A percentile compares a stretch with the other conserved stretches of the same genome.
phyloP scores from a whole-genome alignment of 1,140 invertebrate species.

The Drosophila busckii region DNA sequence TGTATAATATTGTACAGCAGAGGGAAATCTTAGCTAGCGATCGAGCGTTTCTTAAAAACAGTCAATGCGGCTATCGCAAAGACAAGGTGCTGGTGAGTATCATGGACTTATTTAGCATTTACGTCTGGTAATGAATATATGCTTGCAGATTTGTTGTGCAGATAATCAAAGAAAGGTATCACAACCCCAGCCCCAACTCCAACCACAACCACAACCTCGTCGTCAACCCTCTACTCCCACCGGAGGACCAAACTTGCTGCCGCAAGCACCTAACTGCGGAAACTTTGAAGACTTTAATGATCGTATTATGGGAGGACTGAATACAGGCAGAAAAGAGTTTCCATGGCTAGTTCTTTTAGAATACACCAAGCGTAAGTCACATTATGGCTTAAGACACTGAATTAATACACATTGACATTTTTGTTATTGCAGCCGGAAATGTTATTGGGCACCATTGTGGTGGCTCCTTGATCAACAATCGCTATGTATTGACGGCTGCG shows the following conservation, averaged over 20 bases:
- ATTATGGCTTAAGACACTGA: no score
- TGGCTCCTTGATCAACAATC: conserved; percentile 83
- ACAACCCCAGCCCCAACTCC: not conserved
- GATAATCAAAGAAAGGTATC: conserved; percentile 18
- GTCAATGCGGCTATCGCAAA: conserved; percentile 54
- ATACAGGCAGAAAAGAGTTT: conserved; percentile 83
- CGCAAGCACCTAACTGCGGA: conserved; percentile 60
- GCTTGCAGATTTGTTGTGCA: conserved; percentile 52
- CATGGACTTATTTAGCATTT: not conserved
- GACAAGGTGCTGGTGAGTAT: conserved; percentile 49
- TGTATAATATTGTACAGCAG: conserved; percentile 33
- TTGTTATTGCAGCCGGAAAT: conserved; percentile 47
- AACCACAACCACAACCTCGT: conserved; percentile 2
- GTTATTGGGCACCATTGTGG: conserved; percentile 82
- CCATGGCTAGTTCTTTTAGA: conserved; percentile 84
- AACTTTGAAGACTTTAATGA: conserved; percentile 75
- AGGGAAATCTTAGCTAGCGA: conserved; percentile 9
- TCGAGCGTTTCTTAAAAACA: conserved; percentile 27
- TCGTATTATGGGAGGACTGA: conserved; percentile 82
- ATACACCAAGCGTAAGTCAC: conserved; percentile 63
- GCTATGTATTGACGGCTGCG: conserved; percentile 84
- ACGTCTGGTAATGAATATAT: not conserved
- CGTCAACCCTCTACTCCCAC: not conserved
- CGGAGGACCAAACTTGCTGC: conserved; percentile 29
- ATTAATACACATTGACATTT: not conserved